These are phyloP conservation scores for Hermodice carunculata DNA, from an alignment of 2,888 invertebrate genomes.

Conservation along the genomic window DNA sequence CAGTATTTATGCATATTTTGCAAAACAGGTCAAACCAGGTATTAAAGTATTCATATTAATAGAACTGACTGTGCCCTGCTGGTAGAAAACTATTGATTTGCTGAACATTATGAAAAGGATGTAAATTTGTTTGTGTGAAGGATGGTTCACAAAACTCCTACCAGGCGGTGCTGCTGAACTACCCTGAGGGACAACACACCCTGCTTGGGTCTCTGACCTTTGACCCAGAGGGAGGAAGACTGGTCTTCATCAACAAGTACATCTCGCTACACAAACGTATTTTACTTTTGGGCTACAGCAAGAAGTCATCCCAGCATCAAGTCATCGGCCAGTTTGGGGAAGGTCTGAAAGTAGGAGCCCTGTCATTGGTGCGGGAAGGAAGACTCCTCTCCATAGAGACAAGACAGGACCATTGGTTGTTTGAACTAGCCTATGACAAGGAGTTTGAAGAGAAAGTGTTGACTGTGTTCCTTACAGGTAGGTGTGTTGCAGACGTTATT, in stretches of 20 bases:
- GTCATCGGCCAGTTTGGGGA: constrained; percentile 39
- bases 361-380: constrained; percentile 35
- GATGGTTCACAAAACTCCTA: no score
- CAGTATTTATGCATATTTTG: no score
- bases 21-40: no score
- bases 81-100: no score
- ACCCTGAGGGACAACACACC: no score
- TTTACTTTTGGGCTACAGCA: constrained; percentile 34
- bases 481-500: no score
- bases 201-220: constrained; percentile 9
- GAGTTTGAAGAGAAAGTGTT: constrained; percentile 29
- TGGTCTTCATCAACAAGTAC: constrained; percentile 22
- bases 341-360: constrained; percentile 34
- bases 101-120: no score
- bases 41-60: no score
- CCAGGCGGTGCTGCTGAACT: no score
- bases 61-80: no score
- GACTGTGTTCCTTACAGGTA: constrained; percentile 26
- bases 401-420: constrained; percentile 26
- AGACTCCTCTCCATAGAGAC: constrained; percentile 33
- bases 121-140: no score
- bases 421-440: constrained; percentile 18
- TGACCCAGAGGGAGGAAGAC: background rate
- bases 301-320: constrained; percentile 25
- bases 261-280: constrained; percentile 30